phyloP scores from a whole-genome alignment of 2,113 vertebrate genomes.

The Anguilla japonica region DNA sequence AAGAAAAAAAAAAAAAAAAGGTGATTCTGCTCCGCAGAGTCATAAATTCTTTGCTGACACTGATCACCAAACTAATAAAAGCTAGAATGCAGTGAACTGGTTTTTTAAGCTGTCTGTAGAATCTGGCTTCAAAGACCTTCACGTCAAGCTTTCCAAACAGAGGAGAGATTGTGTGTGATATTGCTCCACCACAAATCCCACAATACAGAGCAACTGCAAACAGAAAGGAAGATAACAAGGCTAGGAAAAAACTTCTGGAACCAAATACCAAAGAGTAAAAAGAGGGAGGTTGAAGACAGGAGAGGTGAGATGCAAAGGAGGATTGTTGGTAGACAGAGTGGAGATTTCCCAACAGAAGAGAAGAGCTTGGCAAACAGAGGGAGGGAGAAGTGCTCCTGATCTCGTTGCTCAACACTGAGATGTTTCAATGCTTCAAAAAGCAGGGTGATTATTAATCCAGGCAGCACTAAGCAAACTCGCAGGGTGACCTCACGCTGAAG shows the following conservation, averaged over 20 bases:
- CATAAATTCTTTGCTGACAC: not conserved
- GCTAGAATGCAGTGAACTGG: not conserved
- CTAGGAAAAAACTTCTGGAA: no score
- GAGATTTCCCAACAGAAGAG: not conserved
- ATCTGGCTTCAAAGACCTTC: not conserved
- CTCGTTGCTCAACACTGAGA: not conserved
- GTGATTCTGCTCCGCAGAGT: not conserved
- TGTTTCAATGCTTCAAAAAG: not conserved
- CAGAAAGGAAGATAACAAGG: constrained; percentile 19
- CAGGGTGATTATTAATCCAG: not conserved
- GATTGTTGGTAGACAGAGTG: not conserved
- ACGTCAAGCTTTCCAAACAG: constrained; percentile 11
- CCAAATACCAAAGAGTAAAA: not conserved
- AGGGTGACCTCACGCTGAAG: not conserved
- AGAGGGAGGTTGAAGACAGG: constrained; percentile 18
- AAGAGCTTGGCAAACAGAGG: not conserved
- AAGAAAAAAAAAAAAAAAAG: no score
- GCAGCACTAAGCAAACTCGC: not conserved
- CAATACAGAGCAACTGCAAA: constrained; percentile 25
- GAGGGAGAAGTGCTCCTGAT: not conserved
- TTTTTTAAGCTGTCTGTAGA: not conserved
- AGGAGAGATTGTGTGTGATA: not conserved
- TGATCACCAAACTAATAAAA: not conserved
- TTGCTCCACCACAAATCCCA: constrained; percentile 2
- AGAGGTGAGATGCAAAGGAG: not conserved